Evolutionary conservation across 2,888 invertebrate species (phyloP).

Genomic region (Chaetogeoica ovagalla): DNA sequence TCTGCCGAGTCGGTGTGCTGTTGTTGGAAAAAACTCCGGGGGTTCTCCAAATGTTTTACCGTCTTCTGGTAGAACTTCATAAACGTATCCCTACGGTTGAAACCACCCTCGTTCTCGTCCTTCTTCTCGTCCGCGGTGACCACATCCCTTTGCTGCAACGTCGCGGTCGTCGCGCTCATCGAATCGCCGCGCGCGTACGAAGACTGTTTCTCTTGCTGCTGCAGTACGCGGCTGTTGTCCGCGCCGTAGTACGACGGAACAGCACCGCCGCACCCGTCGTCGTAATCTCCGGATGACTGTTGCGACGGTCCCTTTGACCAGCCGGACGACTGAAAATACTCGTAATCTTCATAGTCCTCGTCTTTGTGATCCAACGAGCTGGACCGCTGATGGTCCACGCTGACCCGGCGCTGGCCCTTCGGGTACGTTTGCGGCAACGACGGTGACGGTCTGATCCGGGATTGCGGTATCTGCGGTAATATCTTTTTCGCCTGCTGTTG

Average conservation of each 20-base stretch:
- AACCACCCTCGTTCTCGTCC: conserved; percentile 45
- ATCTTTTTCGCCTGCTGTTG: conserved; percentile 58
- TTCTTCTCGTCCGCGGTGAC: conserved; percentile 21
- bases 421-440: conserved; percentile 56
- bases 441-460: conserved; percentile 60
- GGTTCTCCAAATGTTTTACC: conserved; percentile 39
- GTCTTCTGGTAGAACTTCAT: conserved; percentile 55
- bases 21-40: conserved; percentile 41
- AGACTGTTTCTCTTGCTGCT: conserved; percentile 56
- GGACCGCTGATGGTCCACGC: conserved; percentile 53
- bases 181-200: conserved; percentile 57
- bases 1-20: conserved; percentile 63
- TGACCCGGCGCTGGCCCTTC: conserved; percentile 55
- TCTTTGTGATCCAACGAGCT: conserved; percentile 54
- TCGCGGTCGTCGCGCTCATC: background rate
- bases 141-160: background rate
- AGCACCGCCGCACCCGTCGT: conserved; percentile 54
- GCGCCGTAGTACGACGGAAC: background rate
- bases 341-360: conserved; percentile 51
- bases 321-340: background rate
- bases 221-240: no score
- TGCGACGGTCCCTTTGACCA: conserved; percentile 34
- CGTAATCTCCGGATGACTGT: conserved; percentile 56
- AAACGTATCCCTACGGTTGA: conserved; percentile 55
- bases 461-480: conserved; percentile 63